These are phyloP conservation scores for Anoplopoma fimbria DNA, from an alignment of 2,113 vertebrate genomes.

Conservation along the genomic window DNA sequence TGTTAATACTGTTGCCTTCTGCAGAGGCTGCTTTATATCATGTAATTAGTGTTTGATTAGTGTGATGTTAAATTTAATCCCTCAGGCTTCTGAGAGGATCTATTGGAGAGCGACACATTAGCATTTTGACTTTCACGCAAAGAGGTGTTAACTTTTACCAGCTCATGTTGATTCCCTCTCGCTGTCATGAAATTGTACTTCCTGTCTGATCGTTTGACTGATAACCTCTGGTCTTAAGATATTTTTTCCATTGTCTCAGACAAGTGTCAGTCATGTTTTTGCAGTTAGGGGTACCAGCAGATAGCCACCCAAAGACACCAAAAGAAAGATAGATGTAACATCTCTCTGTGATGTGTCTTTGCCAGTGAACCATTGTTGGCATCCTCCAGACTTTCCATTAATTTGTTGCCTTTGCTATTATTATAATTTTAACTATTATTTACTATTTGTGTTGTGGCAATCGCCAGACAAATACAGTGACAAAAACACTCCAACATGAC, in stretches of 20 bases:
- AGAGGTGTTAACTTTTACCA: constrained; percentile 6
- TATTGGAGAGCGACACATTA: background rate
- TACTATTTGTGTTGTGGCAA: background rate
- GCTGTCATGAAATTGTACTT: background rate
- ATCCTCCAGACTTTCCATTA: background rate
- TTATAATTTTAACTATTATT: background rate
- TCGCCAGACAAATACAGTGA: background rate
- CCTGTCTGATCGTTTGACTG: background rate
- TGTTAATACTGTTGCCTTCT: constrained; percentile 32
- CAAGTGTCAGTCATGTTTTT: background rate
- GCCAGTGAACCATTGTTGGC: background rate
- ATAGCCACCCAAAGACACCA: too few species aligned
- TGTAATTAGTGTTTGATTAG: constrained; percentile 53
- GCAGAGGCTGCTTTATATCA: constrained; percentile 34
- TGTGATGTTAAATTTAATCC: constrained; percentile 28
- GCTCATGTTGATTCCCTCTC: background rate
- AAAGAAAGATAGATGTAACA: too few species aligned
- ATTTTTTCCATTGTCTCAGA: background rate
- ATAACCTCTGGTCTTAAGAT: background rate
- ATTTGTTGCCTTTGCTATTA: background rate
- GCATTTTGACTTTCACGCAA: background rate
- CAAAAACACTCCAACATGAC: background rate
- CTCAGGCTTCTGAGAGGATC: constrained; percentile 13
- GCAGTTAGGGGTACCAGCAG: background rate
- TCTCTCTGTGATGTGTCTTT: too few species aligned